Evolutionary conservation across 2,888 invertebrate species (phyloP), one percentile per base, ranked within the genome.

Genomic region (Himalopsyche japonica): DNA sequence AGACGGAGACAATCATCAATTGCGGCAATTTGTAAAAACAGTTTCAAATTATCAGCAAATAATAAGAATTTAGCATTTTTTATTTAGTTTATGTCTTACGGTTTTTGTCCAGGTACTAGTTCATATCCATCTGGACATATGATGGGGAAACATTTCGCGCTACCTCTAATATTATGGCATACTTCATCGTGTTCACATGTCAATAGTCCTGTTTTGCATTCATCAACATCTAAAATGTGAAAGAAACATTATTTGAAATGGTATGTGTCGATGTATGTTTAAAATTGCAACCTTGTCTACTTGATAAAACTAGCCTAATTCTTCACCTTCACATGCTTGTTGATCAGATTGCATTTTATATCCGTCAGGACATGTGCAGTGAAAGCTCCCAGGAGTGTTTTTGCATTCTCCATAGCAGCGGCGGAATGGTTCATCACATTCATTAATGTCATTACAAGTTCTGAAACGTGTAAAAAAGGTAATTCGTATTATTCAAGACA

Each of bases 101-200:
- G 97, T 89, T 95, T 97, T 85, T 95, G 95, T 81, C 93, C 93
- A 0, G 91, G 91, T 88, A 98, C 98, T 81, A 94, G 94, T 27
- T 94, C 91, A 90, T 98, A 99, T 78, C 97, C 97, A 0, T 93
- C 89, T 0, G 98, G 98, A 89, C 99, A 99, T 78, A 93, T 92
- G 86, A 99, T 96, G 20, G 93, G 93, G 88, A 97, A 97, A 89
- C 99, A 99, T 88, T 97, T 96, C 91, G 94, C 97, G 83, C 96
- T 93, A 0, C 99, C 99, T 84, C 97, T 93, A 0, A 96, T 97
- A 90, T 99, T 99, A 87, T 98, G 95, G 89, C 99, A 99, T 79
- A 97, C 94, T 88, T 96, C 94, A 86, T 96, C 95, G 0, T 93
- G 89, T 4, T 91, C 93, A 89, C 98, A 98, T 47, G 94, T 93